Base-by-base conservation (phyloP, 2,797 vertebrate species). In the Gambusia yucatana region DNA sequence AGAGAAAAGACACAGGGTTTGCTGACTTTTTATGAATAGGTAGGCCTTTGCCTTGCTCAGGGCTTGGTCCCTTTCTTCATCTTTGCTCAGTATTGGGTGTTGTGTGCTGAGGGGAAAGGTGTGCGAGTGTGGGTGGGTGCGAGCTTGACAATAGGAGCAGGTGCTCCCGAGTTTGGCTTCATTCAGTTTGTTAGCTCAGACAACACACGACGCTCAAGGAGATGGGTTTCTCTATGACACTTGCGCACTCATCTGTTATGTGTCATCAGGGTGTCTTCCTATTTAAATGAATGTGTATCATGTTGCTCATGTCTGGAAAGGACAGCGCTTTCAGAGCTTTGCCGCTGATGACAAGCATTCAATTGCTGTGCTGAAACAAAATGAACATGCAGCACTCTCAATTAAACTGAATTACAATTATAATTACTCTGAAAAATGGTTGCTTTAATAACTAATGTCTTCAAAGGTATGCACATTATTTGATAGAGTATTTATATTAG, bases 31-130 rank as follows among this genome's bases (percentile, higher is more conserved):
- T 94, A 89, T 94, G 91, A 93, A 92, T 87, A 88, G 94, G 89
- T 88, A 79, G 67, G 91, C 94, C 91, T 93, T 92, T 94, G 88
- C 89, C 89, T 91, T 92, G 89, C 83, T 93, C 88, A 88, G 93
- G 95, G 92, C 82, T 91, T 87, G 94, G 94, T 92, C 93, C 78
- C 77, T 92, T 96, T 94, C 95, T 95, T 92, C 91, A 92, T 95
- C 95, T 96, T 96, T 96, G 89, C 96, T 96, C 95, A 95, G 93
- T 95, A 91, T 96, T 95, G 95, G 96, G 91, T 95, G 95, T 96
- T 95, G 96, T 96, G 94, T 96, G 95, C 94, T 95, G 94, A 95
- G 91, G 88, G 89, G 89, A 93, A 93, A 93, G 91, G 91, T 94
- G 93, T 94, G 92, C 44, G 91, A 88, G 84, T 84, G 90, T 89